Evolutionary conservation across 2,797 vertebrate species (phyloP), one percentile per base, ranked within the genome.

Genomic region (Micropoecilia bifurca): DNA sequence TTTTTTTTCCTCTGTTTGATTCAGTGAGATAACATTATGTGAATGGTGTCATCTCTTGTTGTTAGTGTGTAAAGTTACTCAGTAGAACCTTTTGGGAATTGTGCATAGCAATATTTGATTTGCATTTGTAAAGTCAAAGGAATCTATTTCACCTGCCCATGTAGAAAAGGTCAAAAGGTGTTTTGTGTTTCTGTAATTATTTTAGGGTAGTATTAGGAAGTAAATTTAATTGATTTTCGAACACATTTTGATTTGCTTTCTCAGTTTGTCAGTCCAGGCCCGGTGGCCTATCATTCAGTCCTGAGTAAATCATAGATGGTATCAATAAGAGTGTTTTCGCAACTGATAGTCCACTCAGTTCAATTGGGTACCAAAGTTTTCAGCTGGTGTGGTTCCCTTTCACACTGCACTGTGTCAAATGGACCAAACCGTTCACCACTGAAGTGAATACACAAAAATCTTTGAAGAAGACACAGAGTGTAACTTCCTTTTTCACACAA

Each of bases 1-100:
- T 59, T 13, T 50, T 55, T 59, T 55, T 59, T 66, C 28, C 20
- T 39, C 57, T 73, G 76, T 75, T 14, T 3, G 73, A 82, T 80
- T 48, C 48, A 45, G 76, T 28, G 0, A 77, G 74, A 84, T 82
- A 84, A 78, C 77, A 55, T 78, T 80, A 79, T 61, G 73, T 63
- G 30, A 39, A 83, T 75, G 45, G 47, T 59, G 75, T 85, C 47
- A 36, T 7, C 75, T 43, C 39, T 74, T 30, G 25, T 41, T 39
- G 46, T 59, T 25, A 46, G 48, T 80, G 28, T 80, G 18, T 43
- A 18, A 48, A 75, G 22, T 25, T 25, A 53, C 72, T 74, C 3
- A 39, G 3, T n/a, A 74, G 33, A 50, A 53, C 20, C 36, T 39
- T 74, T 16, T 28, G 18, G 66, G 41, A 28, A 71, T 45, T n/a